phyloP scores from a whole-genome alignment of 2,888 invertebrate species.

The Leptopilina syphax region DNA sequence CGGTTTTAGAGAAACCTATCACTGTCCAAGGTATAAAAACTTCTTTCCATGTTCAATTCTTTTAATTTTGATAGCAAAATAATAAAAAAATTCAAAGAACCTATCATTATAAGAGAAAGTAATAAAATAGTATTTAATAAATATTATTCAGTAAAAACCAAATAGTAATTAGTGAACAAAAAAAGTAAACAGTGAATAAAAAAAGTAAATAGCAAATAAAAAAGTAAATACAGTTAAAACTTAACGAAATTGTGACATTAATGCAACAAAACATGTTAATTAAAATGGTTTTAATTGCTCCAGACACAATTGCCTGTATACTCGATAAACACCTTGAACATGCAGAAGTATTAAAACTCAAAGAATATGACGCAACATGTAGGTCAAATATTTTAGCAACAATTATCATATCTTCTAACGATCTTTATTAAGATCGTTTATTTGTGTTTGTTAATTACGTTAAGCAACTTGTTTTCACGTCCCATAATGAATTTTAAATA shows the following conservation, averaged over 20 bases:
- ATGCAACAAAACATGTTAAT: background rate
- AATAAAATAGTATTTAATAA: too few species aligned
- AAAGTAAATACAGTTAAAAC: too few species aligned
- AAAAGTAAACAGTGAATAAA: too few species aligned
- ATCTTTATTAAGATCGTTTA: conserved; percentile 60
- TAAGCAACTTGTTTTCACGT: conserved; percentile 60
- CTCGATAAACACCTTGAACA: conserved; percentile 6
- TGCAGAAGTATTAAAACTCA: conserved; percentile 19
- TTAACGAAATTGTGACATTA: background rate
- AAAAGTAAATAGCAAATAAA: too few species aligned
- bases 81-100: too few species aligned
- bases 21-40: too few species aligned
- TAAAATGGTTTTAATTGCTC: conserved; percentile 3
- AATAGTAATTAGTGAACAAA: too few species aligned
- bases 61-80: too few species aligned
- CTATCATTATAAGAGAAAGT: too few species aligned
- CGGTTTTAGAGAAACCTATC: too few species aligned
- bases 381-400: conserved; percentile 72
- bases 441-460: conserved; percentile 62
- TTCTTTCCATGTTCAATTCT: too few species aligned
- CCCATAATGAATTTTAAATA: conserved; percentile 61
- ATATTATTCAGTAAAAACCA: too few species aligned
- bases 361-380: conserved; percentile 58
- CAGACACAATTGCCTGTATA: background rate
- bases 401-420: conserved; percentile 67